Evolutionary conservation across 1,140 invertebrate genomes (phyloP).

Genomic region (Ladona fulva): DNA sequence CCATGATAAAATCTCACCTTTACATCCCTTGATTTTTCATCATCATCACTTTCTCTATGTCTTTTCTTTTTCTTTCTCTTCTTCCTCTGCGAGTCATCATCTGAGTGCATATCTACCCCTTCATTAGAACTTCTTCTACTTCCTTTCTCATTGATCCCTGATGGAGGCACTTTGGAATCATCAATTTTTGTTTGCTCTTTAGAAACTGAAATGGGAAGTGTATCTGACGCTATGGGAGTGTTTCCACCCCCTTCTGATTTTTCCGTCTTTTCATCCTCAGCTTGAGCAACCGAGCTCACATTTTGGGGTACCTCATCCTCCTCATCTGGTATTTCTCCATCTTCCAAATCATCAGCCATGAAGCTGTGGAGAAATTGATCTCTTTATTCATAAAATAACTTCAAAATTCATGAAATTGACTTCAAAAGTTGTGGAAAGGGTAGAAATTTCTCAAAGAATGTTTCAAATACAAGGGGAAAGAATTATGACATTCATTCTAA

Average conservation of each 20-base stretch:
- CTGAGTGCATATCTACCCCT: not conserved
- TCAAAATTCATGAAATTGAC: no score
- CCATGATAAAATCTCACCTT: not conserved
- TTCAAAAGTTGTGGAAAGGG: no score
- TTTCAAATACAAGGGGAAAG: no score
- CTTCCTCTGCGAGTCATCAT: not conserved
- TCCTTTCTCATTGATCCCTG: not conserved
- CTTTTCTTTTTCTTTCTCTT: constrained; percentile 38
- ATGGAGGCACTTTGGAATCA: not conserved
- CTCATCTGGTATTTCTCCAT: constrained; percentile 51
- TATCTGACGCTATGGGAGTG: no score
- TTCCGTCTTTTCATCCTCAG: not conserved
- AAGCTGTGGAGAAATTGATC: constrained; percentile 8
- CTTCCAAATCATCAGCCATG: constrained; percentile 43
- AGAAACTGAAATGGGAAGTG: not conserved
- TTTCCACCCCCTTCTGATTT: not conserved
- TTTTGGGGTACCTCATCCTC: constrained; percentile 31
- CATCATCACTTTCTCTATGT: constrained; percentile 34
- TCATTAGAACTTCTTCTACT: not conserved
- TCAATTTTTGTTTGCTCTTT: not conserved
- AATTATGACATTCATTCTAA: no score
- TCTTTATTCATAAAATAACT: not conserved
- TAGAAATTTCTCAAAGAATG: no score
- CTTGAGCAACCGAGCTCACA: not conserved
- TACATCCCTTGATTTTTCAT: constrained; percentile 27